phyloP scores from a whole-genome alignment of 2,888 invertebrate species.

The Caenorhabditis sp. region DNA sequence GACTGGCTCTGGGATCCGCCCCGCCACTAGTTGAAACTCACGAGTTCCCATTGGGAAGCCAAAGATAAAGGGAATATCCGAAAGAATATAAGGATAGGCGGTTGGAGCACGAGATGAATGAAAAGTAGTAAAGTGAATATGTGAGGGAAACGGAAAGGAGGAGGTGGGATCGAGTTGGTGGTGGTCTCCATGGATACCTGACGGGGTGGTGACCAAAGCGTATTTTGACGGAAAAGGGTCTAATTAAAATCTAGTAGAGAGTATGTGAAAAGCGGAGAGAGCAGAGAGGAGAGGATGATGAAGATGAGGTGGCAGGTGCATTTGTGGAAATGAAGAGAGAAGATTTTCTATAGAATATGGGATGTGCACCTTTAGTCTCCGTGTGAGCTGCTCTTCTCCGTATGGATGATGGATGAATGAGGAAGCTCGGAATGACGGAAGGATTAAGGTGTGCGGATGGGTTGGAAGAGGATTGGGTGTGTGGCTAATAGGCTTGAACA shows the following conservation, averaged over 20 bases:
- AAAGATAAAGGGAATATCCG: no score
- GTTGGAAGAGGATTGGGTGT: background rate
- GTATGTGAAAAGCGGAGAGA: background rate
- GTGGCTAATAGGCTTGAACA: background rate
- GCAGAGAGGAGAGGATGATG: background rate
- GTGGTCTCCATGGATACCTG: slow-evolving; percentile 12
- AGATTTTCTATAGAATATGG: slow-evolving; percentile 1
- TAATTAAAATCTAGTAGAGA: slow-evolving; percentile 8
- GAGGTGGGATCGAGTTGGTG: background rate
- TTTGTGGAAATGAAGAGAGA: slow-evolving; percentile 10
- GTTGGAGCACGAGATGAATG: background rate
- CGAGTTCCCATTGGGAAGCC: no score
- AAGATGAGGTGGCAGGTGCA: slow-evolving; percentile 10
- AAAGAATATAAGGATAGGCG: no score
- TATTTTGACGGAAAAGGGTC: slow-evolving; percentile 13
- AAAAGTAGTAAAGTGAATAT: background rate
- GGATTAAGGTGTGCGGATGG: background rate
- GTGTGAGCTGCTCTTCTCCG: background rate
- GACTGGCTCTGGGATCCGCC: no score
- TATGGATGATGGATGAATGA: slow-evolving; percentile 5
- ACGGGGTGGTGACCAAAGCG: background rate
- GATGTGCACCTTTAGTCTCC: background rate
- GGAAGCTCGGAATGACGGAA: background rate
- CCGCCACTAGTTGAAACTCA: no score
- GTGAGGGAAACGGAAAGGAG: background rate